Conservation (phyloP, 2,113 vertebrate species). For the Empidonax alnorum region DNA sequence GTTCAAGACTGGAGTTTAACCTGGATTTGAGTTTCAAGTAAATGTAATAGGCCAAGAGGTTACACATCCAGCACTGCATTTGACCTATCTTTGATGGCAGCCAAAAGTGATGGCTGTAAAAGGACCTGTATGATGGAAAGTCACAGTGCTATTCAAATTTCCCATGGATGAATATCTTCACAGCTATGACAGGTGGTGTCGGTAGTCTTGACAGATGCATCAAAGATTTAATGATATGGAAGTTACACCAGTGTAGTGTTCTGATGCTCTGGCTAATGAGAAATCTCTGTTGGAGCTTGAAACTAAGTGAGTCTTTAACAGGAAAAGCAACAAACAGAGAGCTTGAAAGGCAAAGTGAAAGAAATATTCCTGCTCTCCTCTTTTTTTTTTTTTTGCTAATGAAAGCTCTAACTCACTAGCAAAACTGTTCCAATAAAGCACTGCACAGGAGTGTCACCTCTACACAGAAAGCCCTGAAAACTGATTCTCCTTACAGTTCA, state of each 20-base stretch:
- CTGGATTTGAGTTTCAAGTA: neutral
- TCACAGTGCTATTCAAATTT: neutral
- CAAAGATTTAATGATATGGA: constrained; percentile 57
- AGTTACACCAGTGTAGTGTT: constrained; percentile 11
- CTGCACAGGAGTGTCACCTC: neutral
- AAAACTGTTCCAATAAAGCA: neutral
- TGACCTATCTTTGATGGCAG: neutral
- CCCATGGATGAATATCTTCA: neutral
- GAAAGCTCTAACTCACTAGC: neutral
- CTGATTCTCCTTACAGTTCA: neutral
- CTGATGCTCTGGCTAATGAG: neutral
- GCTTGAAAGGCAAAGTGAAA: constrained; percentile 18
- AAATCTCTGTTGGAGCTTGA: constrained; percentile 48
- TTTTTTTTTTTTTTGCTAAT: neutral
- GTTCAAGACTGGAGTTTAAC: neutral
- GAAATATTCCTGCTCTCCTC: neutral
- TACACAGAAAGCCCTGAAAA: neutral
- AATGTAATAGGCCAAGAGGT: neutral
- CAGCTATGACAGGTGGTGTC: constrained; percentile 10
- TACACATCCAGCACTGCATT: neutral
- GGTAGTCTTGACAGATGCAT: neutral
- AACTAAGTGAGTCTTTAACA: constrained; percentile 33
- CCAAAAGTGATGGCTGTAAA: neutral
- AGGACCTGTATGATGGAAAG: neutral
- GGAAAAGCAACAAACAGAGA: constrained; percentile 39